These are phyloP conservation scores for Aphis gossypii DNA, from an alignment of 1,140 invertebrate species.

Conservation along the genomic window DNA sequence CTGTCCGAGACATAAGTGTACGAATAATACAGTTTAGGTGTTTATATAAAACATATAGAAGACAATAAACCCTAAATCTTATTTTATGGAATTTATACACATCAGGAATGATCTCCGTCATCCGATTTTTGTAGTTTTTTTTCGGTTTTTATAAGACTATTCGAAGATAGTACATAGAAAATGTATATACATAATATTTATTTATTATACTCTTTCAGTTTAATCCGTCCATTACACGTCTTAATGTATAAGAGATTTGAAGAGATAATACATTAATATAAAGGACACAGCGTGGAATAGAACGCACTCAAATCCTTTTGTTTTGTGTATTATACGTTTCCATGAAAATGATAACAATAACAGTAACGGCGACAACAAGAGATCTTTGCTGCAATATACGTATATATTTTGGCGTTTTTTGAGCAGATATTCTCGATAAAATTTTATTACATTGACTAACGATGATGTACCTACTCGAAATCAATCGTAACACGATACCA, in stretches of 20 bases:
- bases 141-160: background rate
- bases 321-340: background rate
- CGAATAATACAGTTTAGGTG: background rate
- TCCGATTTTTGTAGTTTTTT: background rate
- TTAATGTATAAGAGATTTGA: background rate
- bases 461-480: background rate
- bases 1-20: background rate
- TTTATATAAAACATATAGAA: background rate
- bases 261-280: background rate
- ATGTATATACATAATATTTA: background rate
- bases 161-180: background rate
- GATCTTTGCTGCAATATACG: background rate
- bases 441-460: background rate
- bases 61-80: background rate
- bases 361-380: background rate
- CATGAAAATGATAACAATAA: background rate
- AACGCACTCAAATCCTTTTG: background rate
- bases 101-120: background rate
- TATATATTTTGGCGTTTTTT: background rate
- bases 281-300: background rate
- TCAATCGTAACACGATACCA: background rate
- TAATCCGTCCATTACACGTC: background rate
- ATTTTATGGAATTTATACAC: background rate
- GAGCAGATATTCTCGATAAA: background rate
- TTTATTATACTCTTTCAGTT: background rate